Evolutionary conservation across 2,888 invertebrate species (phyloP).

Genomic region (Eugnorisma glareosa): DNA sequence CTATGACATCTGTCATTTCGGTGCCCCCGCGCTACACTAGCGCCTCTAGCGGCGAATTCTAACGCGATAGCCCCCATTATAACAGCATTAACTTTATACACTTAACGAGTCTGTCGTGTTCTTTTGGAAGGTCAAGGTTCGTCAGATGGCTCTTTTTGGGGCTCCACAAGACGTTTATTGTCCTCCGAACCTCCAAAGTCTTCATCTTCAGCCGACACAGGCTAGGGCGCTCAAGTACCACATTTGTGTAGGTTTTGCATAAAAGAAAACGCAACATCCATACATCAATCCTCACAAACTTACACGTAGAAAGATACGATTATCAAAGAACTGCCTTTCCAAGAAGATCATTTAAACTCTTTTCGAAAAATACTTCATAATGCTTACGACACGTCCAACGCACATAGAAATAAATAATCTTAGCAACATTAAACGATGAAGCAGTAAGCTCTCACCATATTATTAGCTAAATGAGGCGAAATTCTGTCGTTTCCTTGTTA

Average conservation of each 20-base stretch:
- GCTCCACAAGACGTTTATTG: not conserved
- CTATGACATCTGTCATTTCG: no score
- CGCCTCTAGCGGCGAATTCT: no score
- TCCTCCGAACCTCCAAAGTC: not conserved
- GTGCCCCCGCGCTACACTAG: no score
- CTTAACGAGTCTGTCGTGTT: not conserved
- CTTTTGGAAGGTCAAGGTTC: not conserved
- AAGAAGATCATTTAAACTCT: not conserved
- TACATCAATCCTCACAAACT: not conserved
- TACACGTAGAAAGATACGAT: not conserved
- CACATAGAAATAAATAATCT: conserved; percentile 1
- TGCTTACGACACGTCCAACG: not conserved
- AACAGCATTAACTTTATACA: not conserved
- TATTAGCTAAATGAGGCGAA: conserved; percentile 30
- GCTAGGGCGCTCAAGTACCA: not conserved
- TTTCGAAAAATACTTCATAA: not conserved
- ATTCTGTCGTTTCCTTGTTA: conserved; percentile 11
- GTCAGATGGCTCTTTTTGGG: not conserved
- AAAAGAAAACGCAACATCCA: not conserved
- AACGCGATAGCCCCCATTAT: no score
- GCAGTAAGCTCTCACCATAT: conserved; percentile 14
- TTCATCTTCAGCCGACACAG: not conserved
- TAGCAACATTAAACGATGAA: conserved; percentile 11
- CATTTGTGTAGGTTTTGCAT: not conserved
- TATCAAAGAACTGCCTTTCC: not conserved